These are phyloP conservation scores for Myiotriccus ornatus DNA, from an alignment of 2,797 vertebrate genomes.

Conservation along the genomic window DNA sequence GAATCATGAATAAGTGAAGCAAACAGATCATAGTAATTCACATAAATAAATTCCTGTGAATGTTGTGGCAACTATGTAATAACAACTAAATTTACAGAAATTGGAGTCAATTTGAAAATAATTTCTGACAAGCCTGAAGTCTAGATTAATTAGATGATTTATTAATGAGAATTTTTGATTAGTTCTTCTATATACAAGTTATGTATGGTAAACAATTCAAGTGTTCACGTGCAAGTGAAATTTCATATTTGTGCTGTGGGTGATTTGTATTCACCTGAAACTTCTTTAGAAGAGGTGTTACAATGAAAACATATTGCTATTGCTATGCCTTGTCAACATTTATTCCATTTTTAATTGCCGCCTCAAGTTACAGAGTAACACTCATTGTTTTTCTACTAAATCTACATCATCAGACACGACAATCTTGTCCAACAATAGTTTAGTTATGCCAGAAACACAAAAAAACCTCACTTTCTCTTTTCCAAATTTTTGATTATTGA, in stretches of 20 bases:
- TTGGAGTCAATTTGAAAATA: neutral
- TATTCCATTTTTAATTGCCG: conserved; percentile 6
- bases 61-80: neutral
- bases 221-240: neutral
- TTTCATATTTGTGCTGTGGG: neutral
- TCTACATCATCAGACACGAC: neutral
- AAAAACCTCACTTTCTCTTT: neutral
- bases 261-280: neutral
- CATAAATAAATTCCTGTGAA: neutral
- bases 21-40: neutral
- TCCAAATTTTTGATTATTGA: neutral
- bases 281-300: neutral
- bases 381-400: neutral
- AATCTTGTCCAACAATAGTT: neutral
- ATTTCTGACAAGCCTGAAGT: neutral
- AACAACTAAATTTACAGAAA: neutral
- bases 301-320: neutral
- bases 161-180: conserved; percentile 1
- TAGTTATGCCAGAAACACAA: neutral
- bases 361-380: neutral
- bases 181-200: neutral
- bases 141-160: neutral
- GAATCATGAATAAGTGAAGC: neutral
- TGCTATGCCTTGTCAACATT: neutral
- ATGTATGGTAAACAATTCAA: neutral